phyloP scores from a whole-genome alignment of 2,888 invertebrate species.

The Brenthis daphne region DNA sequence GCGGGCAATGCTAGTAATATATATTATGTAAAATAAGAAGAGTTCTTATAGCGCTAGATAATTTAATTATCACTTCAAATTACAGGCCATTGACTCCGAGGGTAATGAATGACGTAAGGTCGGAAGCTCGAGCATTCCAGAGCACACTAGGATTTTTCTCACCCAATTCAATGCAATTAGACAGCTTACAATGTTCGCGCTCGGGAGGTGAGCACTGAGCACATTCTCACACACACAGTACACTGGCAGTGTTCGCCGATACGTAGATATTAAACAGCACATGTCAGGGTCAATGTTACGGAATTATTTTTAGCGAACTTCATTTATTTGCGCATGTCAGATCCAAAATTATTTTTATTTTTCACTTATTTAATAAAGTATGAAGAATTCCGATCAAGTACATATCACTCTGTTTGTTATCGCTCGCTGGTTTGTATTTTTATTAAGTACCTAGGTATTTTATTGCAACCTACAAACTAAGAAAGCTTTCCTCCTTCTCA shows the following conservation, averaged over 20 bases:
- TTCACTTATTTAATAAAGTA: conserved; percentile 37
- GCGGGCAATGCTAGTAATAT: no score
- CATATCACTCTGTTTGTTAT: conserved; percentile 24
- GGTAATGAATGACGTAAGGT: conserved; percentile 52
- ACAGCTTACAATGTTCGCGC: conserved; percentile 57
- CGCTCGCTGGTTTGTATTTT: conserved; percentile 14
- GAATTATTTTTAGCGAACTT: conserved; percentile 47
- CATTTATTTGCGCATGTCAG: conserved; percentile 43
- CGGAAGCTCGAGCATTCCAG: conserved; percentile 56
- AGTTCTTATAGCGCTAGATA: background rate
- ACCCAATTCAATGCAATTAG: conserved; percentile 68
- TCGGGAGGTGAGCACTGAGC: conserved; percentile 36
- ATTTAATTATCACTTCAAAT: conserved; percentile 37
- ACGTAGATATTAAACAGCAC: conserved; percentile 48
- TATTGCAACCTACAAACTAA: background rate
- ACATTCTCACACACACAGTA: conserved; percentile 14
- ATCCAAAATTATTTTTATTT: conserved; percentile 36
- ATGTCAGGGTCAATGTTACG: conserved; percentile 58
- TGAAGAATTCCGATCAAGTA: conserved; percentile 36
- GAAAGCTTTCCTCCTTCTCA: background rate
- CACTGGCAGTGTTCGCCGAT: conserved; percentile 33
- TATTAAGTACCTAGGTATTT: no score
- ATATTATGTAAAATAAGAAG: background rate
- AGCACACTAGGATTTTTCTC: conserved; percentile 58
- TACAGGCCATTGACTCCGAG: conserved; percentile 53